Percentiles rank a stretch among this genome's conserved stretches.
phyloP scores from a whole-genome alignment of 1,140 invertebrate genomes.

The Daktulosphaira vitifoliae region DNA sequence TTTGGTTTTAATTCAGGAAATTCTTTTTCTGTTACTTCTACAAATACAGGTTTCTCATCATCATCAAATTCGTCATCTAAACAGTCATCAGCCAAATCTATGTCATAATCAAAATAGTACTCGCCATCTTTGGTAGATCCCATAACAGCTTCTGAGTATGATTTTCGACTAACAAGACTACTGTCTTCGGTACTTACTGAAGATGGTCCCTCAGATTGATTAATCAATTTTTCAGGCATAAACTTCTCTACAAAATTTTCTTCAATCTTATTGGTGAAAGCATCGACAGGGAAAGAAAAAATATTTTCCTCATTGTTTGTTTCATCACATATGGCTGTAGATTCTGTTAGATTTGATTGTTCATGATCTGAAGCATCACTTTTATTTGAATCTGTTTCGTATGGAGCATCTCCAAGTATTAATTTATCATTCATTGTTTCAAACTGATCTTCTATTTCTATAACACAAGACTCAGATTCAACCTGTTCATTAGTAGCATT shows the following conservation, averaged over 20 bases:
- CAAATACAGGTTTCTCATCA: background rate
- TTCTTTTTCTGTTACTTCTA: constrained; percentile 24
- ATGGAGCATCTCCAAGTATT: constrained; percentile 11
- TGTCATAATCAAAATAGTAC: constrained; percentile 17
- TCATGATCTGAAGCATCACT: constrained; percentile 7
- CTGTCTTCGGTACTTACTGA: constrained; percentile 22
- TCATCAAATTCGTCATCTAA: constrained; percentile 6
- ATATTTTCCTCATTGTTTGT: background rate
- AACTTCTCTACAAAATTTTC: background rate
- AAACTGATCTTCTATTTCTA: constrained; percentile 12
- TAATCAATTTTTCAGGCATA: background rate
- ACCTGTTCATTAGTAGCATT: background rate
- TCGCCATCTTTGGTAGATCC: constrained; percentile 9
- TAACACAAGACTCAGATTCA: background rate
- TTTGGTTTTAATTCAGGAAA: constrained; percentile 25
- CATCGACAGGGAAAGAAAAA: background rate
- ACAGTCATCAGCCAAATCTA: constrained; percentile 8
- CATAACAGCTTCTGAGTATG: constrained; percentile 6
- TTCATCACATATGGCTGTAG: background rate
- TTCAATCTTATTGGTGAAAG: background rate
- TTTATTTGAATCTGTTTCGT: constrained; percentile 18
- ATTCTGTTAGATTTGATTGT: background rate
- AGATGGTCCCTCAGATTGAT: background rate
- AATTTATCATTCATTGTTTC: constrained; percentile 28
- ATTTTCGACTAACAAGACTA: constrained; percentile 15